Conservation (phyloP, 2,888 invertebrate species). For the Disparrhopalites patrizii region DNA sequence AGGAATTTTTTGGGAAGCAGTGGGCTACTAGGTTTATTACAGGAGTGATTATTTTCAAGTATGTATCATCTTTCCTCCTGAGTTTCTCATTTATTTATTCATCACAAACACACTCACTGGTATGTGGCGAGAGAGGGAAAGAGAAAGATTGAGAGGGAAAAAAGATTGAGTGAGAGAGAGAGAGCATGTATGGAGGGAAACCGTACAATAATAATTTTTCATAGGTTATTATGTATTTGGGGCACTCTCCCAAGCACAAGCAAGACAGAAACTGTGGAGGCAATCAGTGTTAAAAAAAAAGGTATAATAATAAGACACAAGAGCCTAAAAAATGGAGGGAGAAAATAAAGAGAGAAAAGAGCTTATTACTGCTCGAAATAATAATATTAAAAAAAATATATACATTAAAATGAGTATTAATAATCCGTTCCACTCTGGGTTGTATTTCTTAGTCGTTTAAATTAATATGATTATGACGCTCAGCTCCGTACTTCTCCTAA, state of each 20-base stretch:
- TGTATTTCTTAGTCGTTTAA: conserved; percentile 20
- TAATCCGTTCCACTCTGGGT: conserved; percentile 25
- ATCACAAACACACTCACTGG: too few species aligned
- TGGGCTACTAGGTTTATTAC: neutral
- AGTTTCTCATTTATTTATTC: too few species aligned
- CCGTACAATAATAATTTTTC: conserved; percentile 6
- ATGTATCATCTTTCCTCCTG: too few species aligned
- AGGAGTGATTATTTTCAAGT: neutral
- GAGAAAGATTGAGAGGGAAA: neutral
- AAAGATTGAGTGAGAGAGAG: neutral
- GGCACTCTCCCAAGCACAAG: neutral
- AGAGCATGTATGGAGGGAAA: neutral
- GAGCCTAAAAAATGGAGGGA: too few species aligned
- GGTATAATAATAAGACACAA: too few species aligned
- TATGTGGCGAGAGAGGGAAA: too few species aligned
- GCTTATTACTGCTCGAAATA: too few species aligned
- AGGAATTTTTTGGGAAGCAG: too few species aligned
- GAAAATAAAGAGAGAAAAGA: neutral
- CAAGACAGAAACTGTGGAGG: conserved; percentile 3
- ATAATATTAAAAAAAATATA: too few species aligned
- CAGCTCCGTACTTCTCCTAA: too few species aligned
- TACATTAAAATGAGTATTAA: conserved; percentile 17
- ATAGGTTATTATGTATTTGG: conserved; percentile 20
- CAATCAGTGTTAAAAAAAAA: too few species aligned
- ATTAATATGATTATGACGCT: conserved; percentile 11